Base-by-base conservation (phyloP, 2,113 vertebrate genomes). In the Calidris pugnax region DNA sequence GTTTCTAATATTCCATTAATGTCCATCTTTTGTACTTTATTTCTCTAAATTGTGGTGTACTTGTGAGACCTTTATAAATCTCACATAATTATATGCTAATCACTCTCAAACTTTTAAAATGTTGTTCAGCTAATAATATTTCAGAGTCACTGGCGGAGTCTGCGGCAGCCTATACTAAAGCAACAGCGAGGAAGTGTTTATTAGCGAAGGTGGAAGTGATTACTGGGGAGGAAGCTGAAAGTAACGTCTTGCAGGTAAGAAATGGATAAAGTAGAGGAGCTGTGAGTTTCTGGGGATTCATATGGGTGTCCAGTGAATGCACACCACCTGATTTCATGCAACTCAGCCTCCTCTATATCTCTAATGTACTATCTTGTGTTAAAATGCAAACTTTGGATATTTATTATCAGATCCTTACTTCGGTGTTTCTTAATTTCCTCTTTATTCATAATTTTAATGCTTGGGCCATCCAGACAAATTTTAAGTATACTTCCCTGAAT, bases 131-230 rank as follows among this genome's bases (percentile, higher is more conserved):
- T 90, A 98, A 98, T 97, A 98, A 98, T 55, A 98, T 99, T 97
- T 98, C 99, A 32, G 99, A 99, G 96, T 99, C 99, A 35, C 98
- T 99, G 98, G 99, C 99, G 24, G 99, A 99, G 95, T 99, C 99
- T 22, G 99, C 99, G 32, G 99, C 99, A 60, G 99, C 99, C 48
- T 99, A 99, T 95, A 99, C 99, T 95, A 99, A 99, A 98, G 99
- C 99, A 53, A 99, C 99, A 35, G 99, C 99, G 67, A 98, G 99
- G 97, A 99, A 99, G 97, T 99, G 99, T 97, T 98, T 99, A 84
- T 97, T 99, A 96, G 99, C 99, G 76, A 99, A 99, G 93, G 99
- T 99, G 10, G 99, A 99, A 53, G 99, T 99, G 79, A 99, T 99
- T 95, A 99, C 99, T 1, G 99, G 99, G 50, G 99, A 99, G 95